Evolutionary conservation across 2,888 invertebrate species (phyloP), one percentile per base, ranked within the genome.

Genomic region (Drosophila acutilabella): DNA sequence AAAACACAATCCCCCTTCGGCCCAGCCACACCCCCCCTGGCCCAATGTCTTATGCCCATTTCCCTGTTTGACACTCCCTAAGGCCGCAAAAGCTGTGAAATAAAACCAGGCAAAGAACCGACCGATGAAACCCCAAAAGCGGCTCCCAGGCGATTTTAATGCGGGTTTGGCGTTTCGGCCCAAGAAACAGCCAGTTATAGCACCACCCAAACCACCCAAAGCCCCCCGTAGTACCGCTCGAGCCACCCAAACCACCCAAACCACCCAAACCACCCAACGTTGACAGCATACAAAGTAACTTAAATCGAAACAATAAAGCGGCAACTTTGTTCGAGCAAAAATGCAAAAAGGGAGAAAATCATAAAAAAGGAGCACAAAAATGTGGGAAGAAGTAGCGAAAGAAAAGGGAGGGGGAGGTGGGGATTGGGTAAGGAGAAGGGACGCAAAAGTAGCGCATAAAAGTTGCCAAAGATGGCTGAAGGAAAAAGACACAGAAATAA

Each of bases 211-310:
- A 18, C 50, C 70, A 23, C 51, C 66, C 52, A 18, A 30, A 33
- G 40, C 20, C 52, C 45, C 13, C 45, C 36, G 36, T 30, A 8
- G 30, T 8, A 26, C 45, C 64, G 38, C 44, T 54, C 50, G 48
- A 56, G 48, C 44, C 75, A 57, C 53, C 79, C 70, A 61, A 40
- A 30, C 48, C 64, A 40, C 78, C 81, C 88, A 80, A 91, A n/a
- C 44, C 75, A 57, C 53, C 79, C 70, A 61, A 40, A 30, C 48
- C 64, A 40, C 78, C 81, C 88, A 80, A 91, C 91, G 91, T 87
- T 91, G 91, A 91, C 91, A 91, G 90, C 90, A 90, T 90, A 91
- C 90, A 91, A 90, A 90, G 91, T 90, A 91, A 90, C 91, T 85
- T 88, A 90, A 90, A 91, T 91, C 90, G 90, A 90, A 91, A 91